Conservation (phyloP, 2,113 vertebrate species). For the Gyps fulvus region DNA sequence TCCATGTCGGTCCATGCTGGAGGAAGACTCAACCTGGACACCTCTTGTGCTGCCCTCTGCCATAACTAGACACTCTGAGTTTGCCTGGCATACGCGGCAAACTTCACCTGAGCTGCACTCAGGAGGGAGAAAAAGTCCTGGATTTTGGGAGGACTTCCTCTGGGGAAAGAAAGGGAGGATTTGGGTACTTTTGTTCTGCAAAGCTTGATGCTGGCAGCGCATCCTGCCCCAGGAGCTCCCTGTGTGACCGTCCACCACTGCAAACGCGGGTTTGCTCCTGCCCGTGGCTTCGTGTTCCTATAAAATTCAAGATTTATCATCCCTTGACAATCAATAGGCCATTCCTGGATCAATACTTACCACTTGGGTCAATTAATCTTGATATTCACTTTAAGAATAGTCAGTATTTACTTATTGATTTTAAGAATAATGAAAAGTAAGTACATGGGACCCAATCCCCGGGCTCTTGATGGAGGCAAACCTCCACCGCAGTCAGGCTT, state of each 20-base stretch:
- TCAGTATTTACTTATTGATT: constrained; percentile 69
- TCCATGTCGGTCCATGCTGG: too few species aligned
- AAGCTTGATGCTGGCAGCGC: rapidly evolving
- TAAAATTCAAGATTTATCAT: constrained; percentile 57
- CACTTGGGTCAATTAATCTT: constrained; percentile 72
- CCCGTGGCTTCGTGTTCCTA: neutral
- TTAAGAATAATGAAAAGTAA: constrained; percentile 70
- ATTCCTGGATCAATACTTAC: constrained; percentile 65
- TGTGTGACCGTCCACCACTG: rapidly evolving
- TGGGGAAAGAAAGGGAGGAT: neutral
- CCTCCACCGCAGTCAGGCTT: neutral
- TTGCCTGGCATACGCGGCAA: neutral
- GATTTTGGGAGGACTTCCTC: neutral
- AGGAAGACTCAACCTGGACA: neutral
- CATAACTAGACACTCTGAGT: neutral
- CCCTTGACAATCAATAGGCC: constrained; percentile 43
- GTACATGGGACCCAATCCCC: neutral
- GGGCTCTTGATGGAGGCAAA: neutral
- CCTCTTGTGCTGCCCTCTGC: neutral
- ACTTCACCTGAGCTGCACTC: neutral
- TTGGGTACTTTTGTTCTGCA: neutral
- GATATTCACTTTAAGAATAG: constrained; percentile 61
- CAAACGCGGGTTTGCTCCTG: neutral
- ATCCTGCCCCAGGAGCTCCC: neutral
- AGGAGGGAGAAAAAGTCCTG: neutral